Evolutionary conservation across 2,797 vertebrate genomes (phyloP).

Genomic region (Eutrigla gurnardus): DNA sequence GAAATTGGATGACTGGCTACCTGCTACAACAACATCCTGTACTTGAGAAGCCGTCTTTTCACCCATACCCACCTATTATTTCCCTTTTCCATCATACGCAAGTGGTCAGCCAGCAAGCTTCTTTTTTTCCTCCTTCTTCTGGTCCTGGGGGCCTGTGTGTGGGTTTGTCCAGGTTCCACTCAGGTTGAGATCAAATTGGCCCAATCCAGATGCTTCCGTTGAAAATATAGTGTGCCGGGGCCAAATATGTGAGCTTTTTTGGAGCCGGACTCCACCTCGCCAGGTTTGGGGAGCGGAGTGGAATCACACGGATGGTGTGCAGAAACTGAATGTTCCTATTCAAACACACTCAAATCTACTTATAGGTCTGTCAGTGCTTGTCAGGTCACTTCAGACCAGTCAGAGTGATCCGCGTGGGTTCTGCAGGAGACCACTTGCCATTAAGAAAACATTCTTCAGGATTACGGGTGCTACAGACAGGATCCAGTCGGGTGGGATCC

Average conservation of each 20-base stretch:
- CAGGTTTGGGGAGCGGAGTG: constrained; percentile 75
- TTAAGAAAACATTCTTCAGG: constrained; percentile 69
- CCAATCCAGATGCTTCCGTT: constrained; percentile 87
- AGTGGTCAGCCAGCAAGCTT: constrained; percentile 79
- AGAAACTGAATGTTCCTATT: constrained; percentile 52
- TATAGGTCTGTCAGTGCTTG: constrained; percentile 59
- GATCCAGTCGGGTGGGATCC: constrained; percentile 62
- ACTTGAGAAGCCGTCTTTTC: constrained; percentile 89
- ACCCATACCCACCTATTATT: constrained; percentile 90
- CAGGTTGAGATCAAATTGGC: constrained; percentile 84
- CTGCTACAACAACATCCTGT: constrained; percentile 92
- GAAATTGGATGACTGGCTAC: constrained; percentile 92
- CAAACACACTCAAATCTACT: constrained; percentile 39
- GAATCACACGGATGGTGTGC: constrained; percentile 65
- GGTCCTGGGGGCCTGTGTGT: constrained; percentile 72
- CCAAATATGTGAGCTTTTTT: constrained; percentile 70
- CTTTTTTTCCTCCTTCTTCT: constrained; percentile 32
- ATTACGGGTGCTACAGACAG: constrained; percentile 48
- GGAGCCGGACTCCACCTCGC: constrained; percentile 71
- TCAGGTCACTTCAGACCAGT: constrained; percentile 65
- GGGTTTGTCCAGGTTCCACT: constrained; percentile 82
- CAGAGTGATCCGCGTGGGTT: constrained; percentile 35
- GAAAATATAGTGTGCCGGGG: constrained; percentile 75
- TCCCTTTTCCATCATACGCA: constrained; percentile 85
- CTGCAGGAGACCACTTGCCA: constrained; percentile 49